phyloP scores from a whole-genome alignment of 2,113 vertebrate genomes.

The Eretmochelys imbricata region DNA sequence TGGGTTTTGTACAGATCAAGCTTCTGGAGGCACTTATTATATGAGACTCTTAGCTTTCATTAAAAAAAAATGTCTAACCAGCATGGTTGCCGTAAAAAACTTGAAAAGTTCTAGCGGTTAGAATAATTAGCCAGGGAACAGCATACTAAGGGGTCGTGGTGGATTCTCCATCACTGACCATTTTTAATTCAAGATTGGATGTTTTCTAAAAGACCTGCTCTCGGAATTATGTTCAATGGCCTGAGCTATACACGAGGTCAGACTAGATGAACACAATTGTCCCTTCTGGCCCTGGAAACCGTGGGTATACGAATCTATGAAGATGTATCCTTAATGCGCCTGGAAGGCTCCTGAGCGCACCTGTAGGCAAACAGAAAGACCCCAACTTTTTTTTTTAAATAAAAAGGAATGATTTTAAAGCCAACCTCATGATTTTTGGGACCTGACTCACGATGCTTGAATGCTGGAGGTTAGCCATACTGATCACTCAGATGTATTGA shows the following conservation, averaged over 20 bases:
- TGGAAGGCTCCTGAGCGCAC: not conserved
- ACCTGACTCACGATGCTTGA: not conserved
- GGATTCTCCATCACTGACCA: not conserved
- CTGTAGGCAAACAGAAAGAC: not conserved
- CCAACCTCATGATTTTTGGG: not conserved
- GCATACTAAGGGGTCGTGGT: not conserved
- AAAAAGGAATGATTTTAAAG: not conserved
- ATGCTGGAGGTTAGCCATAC: not conserved
- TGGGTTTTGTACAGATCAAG: not conserved
- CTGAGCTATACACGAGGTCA: not conserved
- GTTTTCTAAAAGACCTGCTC: not conserved
- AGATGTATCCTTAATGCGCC: not conserved
- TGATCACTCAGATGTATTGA: not conserved
- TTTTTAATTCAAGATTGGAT: not conserved
- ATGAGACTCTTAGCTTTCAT: accelerated
- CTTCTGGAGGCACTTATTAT: accelerated
- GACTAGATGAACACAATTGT: not conserved
- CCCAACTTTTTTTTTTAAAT: not conserved
- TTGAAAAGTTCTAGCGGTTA: not conserved
- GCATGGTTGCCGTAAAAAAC: not conserved
- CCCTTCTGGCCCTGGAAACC: not conserved
- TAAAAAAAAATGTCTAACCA: not conserved
- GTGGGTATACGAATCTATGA: not conserved
- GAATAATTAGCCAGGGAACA: not conserved
- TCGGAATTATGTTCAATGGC: not conserved